A percentile compares a stretch with the other conserved stretches of the same genome.
These are phyloP conservation scores for Phoeniculus purpureus DNA, from an alignment of 2,797 vertebrate species.

Conservation along the genomic window DNA sequence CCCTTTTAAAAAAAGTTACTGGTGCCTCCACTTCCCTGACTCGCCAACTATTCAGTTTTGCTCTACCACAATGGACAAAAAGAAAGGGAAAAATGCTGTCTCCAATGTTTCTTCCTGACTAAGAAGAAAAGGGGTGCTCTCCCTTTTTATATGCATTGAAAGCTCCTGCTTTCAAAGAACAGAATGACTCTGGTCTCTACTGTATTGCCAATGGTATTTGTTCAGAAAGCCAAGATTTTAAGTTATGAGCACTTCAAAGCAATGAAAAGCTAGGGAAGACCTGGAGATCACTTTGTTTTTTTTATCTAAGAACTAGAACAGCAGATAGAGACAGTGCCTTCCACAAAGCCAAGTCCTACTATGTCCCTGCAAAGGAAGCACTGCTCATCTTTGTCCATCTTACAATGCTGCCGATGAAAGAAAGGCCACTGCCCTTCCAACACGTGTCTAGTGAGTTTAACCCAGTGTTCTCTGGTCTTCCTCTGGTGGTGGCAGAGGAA, in stretches of 20 bases:
- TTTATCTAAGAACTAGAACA: not conserved
- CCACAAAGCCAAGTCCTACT: not conserved
- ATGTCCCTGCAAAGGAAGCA: not conserved
- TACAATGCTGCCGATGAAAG: not conserved
- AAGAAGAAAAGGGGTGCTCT: not conserved
- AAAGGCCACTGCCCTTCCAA: not conserved
- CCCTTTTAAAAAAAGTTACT: not conserved
- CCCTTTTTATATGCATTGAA: not conserved
- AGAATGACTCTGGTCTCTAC: not conserved
- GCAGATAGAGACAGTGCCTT: not conserved
- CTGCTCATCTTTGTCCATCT: not conserved
- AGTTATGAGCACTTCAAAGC: constrained; percentile 3
- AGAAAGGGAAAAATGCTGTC: not conserved
- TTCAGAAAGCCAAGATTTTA: constrained; percentile 28
- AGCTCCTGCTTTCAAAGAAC: constrained; percentile 10
- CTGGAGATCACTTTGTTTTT: not conserved
- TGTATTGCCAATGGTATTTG: not conserved
- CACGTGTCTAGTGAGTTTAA: not conserved
- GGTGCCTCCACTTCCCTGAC: not conserved
- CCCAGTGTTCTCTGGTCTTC: not conserved
- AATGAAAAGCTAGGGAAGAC: constrained; percentile 12
- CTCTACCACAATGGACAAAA: not conserved
- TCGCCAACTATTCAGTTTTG: constrained; percentile 9
- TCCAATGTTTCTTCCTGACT: not conserved
- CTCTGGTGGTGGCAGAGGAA: not conserved